Base-by-base conservation (phyloP, 2,888 invertebrate species). In the Griposia aprilina region DNA sequence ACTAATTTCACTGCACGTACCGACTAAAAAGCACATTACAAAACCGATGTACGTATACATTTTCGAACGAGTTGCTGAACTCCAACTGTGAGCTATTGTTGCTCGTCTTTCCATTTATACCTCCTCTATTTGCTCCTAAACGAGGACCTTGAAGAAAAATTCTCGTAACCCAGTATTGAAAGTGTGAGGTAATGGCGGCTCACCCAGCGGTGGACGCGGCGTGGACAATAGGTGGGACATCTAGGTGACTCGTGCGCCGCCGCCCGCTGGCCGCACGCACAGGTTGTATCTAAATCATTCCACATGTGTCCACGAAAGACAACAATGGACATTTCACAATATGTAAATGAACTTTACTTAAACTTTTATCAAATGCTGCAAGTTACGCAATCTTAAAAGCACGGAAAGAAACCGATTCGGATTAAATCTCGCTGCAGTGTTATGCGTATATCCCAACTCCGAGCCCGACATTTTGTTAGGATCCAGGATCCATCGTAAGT, bases 161-260 rank as follows among this genome's bases (percentile, higher is more conserved):
- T 96, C 96, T 96, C 95, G 97, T 97, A 96, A 96, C 95, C 95
- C 95, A 96, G 96, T 97, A 96, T 97, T 95, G 96, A 94, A 94
- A 94, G 96, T 95, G 93, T 97, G 97, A 97, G 95, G 97, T 96
- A 97, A 96, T 95, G 93, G 94, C 91, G 96, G 95, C 96, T 96
- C 96, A 93, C 96, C 96, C 96, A 95, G 93, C 90, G 93, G 92
- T 90, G 92, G 91, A 90, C 89, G 90, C 90, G 89, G 89, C 92
- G 91, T 92, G 95, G 96, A 96, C 96, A 96, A 96, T 96, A 95
- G 97, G 97, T 92, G 96, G 94, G 96, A 96, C 96, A 96, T 93
- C 95, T 96, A 95, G 96, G 96, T 95, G 96, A 96, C 94, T 94
- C 96, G 96, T 94, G 95, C 93, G 92, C 87, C 90, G 87, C 84